Percentiles rank a stretch among this genome's conserved stretches.
Conservation (phyloP, 2,113 vertebrate genomes). For the Pseudorectes ferrugineus region DNA sequence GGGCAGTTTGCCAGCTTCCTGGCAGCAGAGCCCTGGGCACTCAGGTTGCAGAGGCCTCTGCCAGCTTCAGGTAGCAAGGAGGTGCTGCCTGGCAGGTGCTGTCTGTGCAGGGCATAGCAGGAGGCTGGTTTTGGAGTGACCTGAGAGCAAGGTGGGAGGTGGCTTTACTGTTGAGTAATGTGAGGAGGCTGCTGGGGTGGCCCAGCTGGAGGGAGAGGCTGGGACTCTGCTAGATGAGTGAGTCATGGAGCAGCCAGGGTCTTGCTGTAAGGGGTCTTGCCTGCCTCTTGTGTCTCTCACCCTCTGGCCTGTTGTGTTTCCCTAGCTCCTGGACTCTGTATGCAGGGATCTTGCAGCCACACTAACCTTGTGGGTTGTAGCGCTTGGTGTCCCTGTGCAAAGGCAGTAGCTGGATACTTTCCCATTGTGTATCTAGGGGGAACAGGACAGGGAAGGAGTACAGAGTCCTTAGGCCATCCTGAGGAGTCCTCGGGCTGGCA, state of each 20-base stretch:
- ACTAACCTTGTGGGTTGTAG: neutral
- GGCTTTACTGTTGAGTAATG: neutral
- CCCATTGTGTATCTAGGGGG: rapidly evolving
- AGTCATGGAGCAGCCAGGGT: neutral
- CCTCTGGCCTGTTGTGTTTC: neutral
- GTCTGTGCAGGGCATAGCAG: neutral
- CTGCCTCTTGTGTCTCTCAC: neutral
- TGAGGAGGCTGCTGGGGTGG: neutral
- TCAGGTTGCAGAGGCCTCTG: neutral
- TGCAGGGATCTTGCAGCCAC: neutral
- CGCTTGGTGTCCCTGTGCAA: rapidly evolving
- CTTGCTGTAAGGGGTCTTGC: neutral
- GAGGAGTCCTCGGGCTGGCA: neutral
- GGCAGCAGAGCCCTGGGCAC: neutral
- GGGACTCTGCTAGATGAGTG: neutral
- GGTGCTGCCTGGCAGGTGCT: neutral
- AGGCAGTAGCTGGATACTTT: neutral
- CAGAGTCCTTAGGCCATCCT: neutral
- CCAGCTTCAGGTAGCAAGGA: neutral
- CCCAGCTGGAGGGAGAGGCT: neutral
- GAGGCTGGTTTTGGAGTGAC: neutral
- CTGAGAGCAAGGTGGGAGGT: neutral
- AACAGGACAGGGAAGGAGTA: neutral
- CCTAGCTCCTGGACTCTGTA: neutral
- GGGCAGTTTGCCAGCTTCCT: neutral